These are phyloP conservation scores for Acanthacorydalis orientalis DNA, from an alignment of 2,888 invertebrate genomes.

Conservation along the genomic window DNA sequence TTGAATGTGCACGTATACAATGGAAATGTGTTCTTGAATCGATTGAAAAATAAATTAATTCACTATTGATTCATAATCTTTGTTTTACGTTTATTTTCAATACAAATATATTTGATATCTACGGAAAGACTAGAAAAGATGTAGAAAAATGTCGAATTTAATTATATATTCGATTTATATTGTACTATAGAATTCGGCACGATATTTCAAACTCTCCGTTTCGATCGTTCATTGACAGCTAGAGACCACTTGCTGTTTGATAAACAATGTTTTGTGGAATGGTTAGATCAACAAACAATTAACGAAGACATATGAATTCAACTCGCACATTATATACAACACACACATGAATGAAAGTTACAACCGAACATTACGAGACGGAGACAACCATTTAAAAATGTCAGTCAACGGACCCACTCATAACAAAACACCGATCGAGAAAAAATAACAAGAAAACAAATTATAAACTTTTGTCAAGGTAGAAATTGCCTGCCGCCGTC, in stretches of 20 bases:
- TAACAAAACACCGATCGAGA: slow-evolving; percentile 1
- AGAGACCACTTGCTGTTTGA: neutral
- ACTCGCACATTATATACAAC: too few species aligned
- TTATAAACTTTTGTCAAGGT: neutral
- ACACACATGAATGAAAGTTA: too few species aligned
- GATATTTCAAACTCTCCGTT: too few species aligned
- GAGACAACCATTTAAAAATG: too few species aligned
- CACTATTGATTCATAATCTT: too few species aligned
- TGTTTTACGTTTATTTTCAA: too few species aligned
- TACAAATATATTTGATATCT: neutral
- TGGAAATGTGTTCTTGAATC: too few species aligned
- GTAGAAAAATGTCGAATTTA: too few species aligned
- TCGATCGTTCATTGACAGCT: neutral
- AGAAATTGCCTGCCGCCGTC: neutral
- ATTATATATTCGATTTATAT: too few species aligned
- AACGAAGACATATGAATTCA: neutral
- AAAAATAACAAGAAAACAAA: slow-evolving; percentile 1
- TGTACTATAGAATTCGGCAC: too few species aligned
- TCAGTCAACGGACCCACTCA: neutral
- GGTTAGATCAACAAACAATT: slow-evolving; percentile 1
- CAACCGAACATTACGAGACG: too few species aligned
- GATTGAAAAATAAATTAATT: neutral
- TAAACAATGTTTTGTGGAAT: neutral
- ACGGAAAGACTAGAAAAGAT: neutral
- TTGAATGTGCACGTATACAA: too few species aligned